Base-by-base conservation (phyloP, 1,140 invertebrate species). In the Diploscapter pachys region DNA sequence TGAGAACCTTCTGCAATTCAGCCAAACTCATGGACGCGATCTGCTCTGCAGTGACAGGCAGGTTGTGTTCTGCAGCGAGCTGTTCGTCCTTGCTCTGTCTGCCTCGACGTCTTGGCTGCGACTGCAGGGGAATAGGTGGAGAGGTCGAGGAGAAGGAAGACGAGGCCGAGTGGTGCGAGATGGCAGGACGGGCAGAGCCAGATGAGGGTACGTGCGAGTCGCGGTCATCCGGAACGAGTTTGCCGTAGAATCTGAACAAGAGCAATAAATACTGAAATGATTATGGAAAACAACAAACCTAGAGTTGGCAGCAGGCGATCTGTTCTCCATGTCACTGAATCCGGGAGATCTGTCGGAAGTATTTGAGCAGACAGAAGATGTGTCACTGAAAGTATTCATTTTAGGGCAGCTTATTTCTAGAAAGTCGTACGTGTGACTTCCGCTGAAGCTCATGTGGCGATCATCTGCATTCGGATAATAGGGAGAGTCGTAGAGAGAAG, bases 31-130 rank as follows among this genome's bases (percentile, higher is more conserved):
- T 85, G 50, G 75, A 72, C 6, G 83, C 80, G 50, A 85, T 78
- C 50, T 80, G 72, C 54, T 79, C 75, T 11, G 83, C 82, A 11
- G 82, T 61, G 9, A 79, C 79, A 0, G 83, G 83, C 13, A 85
- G 70, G 2, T 71, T 63, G 65, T 85, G 54, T n/a, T 80, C 73
- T n/a, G 61, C 72, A 48, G 79, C 82, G 5, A 85, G 76, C 55
- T 82, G 80, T 52, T 85, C 81, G 73, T 85, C 83, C 67, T 84
- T 84, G 3, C 79, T 81, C 71, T 83, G 82, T 48, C 83, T 82
- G 9, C 83, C 82, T 51, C 84, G 77, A 8, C 63, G 61, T 3
- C 78, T 62, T 31, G 54, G 77, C 31, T 31, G 31, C 31, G 31
- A 31, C 31, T 31, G 31, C 31, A 31, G 31, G 31, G 31, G 31